Evolutionary conservation across 2,113 vertebrate genomes (phyloP), one percentile per base, ranked within the genome.

Genomic region (Forbesichthys papilliferus): DNA sequence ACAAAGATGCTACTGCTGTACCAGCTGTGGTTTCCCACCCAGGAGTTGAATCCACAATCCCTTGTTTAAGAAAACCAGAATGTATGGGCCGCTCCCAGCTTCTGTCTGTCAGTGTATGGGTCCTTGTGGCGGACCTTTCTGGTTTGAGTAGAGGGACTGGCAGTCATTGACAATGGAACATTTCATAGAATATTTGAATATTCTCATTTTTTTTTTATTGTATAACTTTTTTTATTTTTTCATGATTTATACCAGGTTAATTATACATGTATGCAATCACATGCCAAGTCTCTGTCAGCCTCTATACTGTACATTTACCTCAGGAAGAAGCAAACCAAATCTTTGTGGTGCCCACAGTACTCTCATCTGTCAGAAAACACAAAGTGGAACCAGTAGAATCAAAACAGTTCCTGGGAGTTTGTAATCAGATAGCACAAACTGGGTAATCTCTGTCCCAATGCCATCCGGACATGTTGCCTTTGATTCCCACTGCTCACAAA

Each of bases 381-480:
- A 73, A 68, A 71, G 65, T 64, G 52, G 60, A 80, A 77, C 68
- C 66, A 71, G 74, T 74, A 77, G 79, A 80, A 85, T 64, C 77
- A 88, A 84, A 84, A 86, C 78, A 86, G 86, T 80, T 80, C 49
- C 57, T 88, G 86, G 87, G 85, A 80, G 82, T 92, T 84, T 87
- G 90, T 75, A 92, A 92, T 89, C 89, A 88, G 87, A 89, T 85
- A 83, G 76, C 67, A 87, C 83, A 86, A 86, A 84, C 83, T 83
- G 81, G 82, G 84, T 92, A 90, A 92, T 92, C 89, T 89, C 84
- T 78, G 79, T 83, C 82, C 86, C 84, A 64, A 74, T 84, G 82
- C 88, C 73, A 81, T 89, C 86, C 89, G 88, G 87, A 92, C 88
- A 89, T 87, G 84, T 91, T 85, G 69, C 79, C 88, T 90, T 91